These are phyloP conservation scores for Coleophora deauratella DNA, from an alignment of 2,888 invertebrate species.

Conservation along the genomic window DNA sequence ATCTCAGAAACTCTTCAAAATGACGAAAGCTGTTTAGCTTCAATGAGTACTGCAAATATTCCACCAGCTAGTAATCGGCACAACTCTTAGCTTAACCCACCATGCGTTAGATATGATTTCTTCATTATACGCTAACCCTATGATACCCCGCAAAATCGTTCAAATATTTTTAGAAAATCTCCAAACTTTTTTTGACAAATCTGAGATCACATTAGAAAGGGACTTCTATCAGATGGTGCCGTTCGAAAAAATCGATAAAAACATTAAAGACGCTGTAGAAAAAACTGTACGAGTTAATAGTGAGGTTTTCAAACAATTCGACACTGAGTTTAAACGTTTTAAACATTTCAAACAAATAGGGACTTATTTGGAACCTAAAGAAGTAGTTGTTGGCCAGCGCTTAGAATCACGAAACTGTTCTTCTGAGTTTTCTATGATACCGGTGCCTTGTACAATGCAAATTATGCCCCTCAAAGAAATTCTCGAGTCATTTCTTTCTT, in stretches of 20 bases:
- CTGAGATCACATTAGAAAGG: too few species aligned
- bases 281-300: too few species aligned
- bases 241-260: too few species aligned
- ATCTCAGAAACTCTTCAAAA: too few species aligned
- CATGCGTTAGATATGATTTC: not conserved
- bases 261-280: too few species aligned
- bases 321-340: not conserved
- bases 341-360: not conserved
- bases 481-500: not conserved
- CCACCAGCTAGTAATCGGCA: too few species aligned
- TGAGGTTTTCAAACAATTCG: not conserved
- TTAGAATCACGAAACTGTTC: not conserved
- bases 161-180: not conserved
- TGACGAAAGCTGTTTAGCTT: too few species aligned
- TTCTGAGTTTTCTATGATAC: not conserved
- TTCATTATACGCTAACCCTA: not conserved
- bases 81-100: too few species aligned
- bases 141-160: not conserved
- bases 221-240: too few species aligned
- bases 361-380: not conserved
- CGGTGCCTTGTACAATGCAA: not conserved
- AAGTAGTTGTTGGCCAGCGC: not conserved
- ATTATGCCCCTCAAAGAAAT: not conserved
- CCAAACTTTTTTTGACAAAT: too few species aligned
- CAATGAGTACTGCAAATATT: too few species aligned